phyloP scores from a whole-genome alignment of 2,797 vertebrate species.

The Salmo trutta region DNA sequence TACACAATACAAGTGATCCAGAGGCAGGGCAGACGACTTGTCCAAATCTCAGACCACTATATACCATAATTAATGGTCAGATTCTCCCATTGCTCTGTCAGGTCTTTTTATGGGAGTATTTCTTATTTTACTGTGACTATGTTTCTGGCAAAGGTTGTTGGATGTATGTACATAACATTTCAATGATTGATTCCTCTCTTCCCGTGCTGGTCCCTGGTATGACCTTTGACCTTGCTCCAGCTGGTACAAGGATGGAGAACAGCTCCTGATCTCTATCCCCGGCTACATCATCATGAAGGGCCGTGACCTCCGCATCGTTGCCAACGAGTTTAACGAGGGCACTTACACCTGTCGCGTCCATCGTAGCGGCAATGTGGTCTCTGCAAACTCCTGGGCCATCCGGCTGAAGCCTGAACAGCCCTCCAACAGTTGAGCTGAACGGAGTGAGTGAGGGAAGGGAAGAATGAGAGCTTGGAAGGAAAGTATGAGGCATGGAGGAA shows the following conservation, averaged over 20 bases:
- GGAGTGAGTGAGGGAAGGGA: slow-evolving; percentile 1
- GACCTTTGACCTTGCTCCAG: slow-evolving; percentile 49
- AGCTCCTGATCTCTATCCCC: slow-evolving; percentile 72
- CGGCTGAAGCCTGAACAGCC: slow-evolving; percentile 72
- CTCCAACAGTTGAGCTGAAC: slow-evolving; percentile 64
- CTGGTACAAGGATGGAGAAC: slow-evolving; percentile 84
- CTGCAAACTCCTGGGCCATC: slow-evolving; percentile 80
- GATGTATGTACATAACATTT: neutral
- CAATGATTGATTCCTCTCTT: neutral
- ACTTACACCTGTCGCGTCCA: slow-evolving; percentile 81
- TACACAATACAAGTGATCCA: neutral
- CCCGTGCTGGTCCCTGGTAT: neutral
- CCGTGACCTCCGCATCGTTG: slow-evolving; percentile 75
- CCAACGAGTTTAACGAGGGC: slow-evolving; percentile 80
- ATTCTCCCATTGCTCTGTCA: neutral
- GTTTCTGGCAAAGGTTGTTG: neutral
- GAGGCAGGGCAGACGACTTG: neutral
- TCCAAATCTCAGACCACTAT: neutral
- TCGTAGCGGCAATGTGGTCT: slow-evolving; percentile 60
- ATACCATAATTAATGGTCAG: neutral
- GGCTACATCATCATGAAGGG: slow-evolving; percentile 77
- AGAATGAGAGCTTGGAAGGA: neutral
- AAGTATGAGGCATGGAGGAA: neutral
- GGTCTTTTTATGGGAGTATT: neutral
- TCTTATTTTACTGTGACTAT: neutral